These are phyloP conservation scores for Elephas maximus DNA, from an alignment of 2,113 vertebrate species.

Conservation along the genomic window DNA sequence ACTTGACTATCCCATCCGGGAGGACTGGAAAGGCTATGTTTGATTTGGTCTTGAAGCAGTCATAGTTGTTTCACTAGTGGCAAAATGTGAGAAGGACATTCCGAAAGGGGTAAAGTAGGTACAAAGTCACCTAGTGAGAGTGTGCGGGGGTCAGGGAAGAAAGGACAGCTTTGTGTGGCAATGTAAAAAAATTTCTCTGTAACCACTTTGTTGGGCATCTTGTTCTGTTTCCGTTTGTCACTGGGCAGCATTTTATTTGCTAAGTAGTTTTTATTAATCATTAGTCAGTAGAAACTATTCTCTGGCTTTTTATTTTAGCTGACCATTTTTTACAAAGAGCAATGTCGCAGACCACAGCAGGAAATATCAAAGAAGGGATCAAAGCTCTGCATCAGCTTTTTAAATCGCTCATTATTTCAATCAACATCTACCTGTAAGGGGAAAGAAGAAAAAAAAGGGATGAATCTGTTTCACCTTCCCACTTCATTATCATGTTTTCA, in stretches of 20 bases:
- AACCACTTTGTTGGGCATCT: not conserved
- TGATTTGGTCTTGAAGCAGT: slow-evolving; percentile 44
- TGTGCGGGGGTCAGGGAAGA: not conserved
- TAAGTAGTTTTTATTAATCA: slow-evolving; percentile 35
- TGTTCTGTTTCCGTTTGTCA: not conserved
- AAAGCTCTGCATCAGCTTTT: slow-evolving; percentile 64
- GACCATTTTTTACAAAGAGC: slow-evolving; percentile 50
- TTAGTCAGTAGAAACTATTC: slow-evolving; percentile 34
- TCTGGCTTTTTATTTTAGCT: slow-evolving; percentile 56
- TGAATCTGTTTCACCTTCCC: slow-evolving; percentile 54
- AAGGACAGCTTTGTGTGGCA: not conserved
- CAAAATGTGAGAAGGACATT: slow-evolving; percentile 37
- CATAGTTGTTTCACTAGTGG: not conserved
- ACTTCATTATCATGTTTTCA: slow-evolving; percentile 58
- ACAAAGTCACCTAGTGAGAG: slow-evolving; percentile 19
- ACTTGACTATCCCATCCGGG: not conserved
- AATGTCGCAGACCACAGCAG: not conserved
- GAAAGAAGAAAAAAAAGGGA: no score
- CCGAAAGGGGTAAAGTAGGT: slow-evolving; percentile 46
- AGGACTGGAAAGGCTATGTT: slow-evolving; percentile 28
- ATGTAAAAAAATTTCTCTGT: not conserved
- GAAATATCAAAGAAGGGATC: slow-evolving; percentile 65
- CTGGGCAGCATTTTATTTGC: not conserved
- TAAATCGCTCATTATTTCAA: slow-evolving; percentile 78
- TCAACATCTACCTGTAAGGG: slow-evolving; percentile 58